A percentile compares a stretch with the other conserved stretches of the same genome.
Conservation (phyloP, 2,888 invertebrate genomes). For the Lasiommata megera region DNA sequence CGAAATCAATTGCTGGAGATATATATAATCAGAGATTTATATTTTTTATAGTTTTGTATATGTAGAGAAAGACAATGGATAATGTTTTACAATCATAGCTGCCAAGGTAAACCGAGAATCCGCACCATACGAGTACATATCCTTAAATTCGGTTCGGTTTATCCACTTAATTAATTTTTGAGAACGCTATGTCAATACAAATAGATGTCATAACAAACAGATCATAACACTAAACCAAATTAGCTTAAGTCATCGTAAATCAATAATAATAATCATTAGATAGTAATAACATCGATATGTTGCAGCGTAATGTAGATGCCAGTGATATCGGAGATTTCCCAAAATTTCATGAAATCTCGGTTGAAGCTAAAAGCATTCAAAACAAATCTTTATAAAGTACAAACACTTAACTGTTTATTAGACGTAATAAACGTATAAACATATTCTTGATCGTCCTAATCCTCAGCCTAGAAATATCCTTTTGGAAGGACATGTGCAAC, state of each 20-base stretch:
- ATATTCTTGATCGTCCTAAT: no score
- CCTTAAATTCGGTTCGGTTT: neutral
- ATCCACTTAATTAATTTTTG: slow-evolving; percentile 30
- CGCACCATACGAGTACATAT: no score
- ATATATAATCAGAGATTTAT: no score
- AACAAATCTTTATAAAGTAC: no score
- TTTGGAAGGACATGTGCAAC: no score
- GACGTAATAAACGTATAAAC: no score
- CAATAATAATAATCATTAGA: slow-evolving; percentile 18
- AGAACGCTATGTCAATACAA: slow-evolving; percentile 12
- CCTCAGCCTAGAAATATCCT: no score
- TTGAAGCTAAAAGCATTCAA: no score
- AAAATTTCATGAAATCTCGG: neutral
- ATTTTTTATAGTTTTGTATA: no score
- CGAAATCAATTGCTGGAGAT: no score
- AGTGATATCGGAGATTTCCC: neutral
- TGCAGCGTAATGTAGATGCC: neutral
- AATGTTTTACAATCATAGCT: slow-evolving; percentile 19
- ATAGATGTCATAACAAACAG: slow-evolving; percentile 2
- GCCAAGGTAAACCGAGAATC: neutral
- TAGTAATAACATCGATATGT: slow-evolving; percentile 6
- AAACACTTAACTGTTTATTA: no score
- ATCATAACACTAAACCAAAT: slow-evolving; percentile 14
- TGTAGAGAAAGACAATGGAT: no score
- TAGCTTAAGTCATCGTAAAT: slow-evolving; percentile 14